Evolutionary conservation across 2,888 invertebrate species (phyloP), one percentile per base, ranked within the genome.

Genomic region (Prosapia bicincta): DNA sequence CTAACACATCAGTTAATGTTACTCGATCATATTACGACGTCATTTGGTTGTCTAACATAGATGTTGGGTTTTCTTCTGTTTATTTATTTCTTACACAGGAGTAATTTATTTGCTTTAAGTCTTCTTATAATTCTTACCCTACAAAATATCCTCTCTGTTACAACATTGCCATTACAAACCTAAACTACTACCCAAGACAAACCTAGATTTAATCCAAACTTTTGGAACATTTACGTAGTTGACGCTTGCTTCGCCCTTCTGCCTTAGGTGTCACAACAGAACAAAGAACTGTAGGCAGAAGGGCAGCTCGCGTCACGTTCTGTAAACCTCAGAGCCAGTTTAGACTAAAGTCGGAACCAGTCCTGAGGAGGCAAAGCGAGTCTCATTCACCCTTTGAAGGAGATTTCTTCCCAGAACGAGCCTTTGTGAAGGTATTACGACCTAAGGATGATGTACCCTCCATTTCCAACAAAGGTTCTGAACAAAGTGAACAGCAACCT

Each of bases 331-430:
- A 80, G 77, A 80, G 75, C 80, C 79, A 80, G 72, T 77, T 80
- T 15, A 80, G 77, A 74, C 78, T 79, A 69, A 79, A 79, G 54
- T 68, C 78, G 10, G 79, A 78, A 15, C 76, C 76, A 13, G 78
- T 74, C 69, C 78, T 74, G 76, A 80, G 80, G 66, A 80, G 79
- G 78, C 79, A 74, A 30, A 80, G 79, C 68, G 79, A 80, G 69
- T 80, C 80, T 80, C 80, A 80, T 80, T 80, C 80, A 66, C 77
- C 78, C 43, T 54, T 54, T 20, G 79, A 77, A 65, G 77, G 74
- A 54, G 79, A 79, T 74, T 80, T 80, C 20, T 70, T 75, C 25
- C 76, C 73, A 25, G 79, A 75, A 24, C 79, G 76, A 28, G 78
- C 79, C 72, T 80, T 80, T 26, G 72, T 74, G 74, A 78, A 80